Percentiles rank a stretch among this genome's conserved stretches.
phyloP scores from a whole-genome alignment of 2,797 vertebrate species.

The Gallinago nigripennis region DNA sequence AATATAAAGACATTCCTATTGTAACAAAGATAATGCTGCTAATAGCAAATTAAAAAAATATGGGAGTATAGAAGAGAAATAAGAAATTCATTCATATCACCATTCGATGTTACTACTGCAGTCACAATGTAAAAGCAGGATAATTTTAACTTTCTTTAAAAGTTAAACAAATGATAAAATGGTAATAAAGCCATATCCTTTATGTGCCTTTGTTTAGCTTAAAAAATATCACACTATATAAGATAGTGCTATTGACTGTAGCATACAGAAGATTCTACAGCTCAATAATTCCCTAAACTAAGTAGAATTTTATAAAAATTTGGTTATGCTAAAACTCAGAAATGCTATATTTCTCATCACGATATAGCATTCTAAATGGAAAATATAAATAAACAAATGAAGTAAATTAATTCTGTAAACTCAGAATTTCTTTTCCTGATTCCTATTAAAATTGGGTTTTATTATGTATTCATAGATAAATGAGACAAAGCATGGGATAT shows the following conservation, averaged over 20 bases:
- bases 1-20: neutral
- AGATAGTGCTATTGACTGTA: neutral
- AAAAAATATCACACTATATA: neutral
- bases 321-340: neutral
- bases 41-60: conserved; percentile 1
- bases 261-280: neutral
- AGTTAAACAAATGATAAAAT: neutral
- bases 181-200: neutral
- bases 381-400: neutral
- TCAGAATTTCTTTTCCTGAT: neutral
- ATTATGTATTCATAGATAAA: neutral
- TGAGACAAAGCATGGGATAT: neutral
- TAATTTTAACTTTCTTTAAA: neutral
- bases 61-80: neutral
- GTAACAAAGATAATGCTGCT: neutral
- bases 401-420: neutral
- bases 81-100: neutral
- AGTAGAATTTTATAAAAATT: neutral
- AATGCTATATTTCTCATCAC: neutral
- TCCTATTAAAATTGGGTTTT: neutral
- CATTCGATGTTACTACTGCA: neutral
- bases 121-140: neutral
- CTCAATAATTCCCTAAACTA: neutral
- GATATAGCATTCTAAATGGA: neutral
- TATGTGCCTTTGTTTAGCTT: neutral